phyloP scores from a whole-genome alignment of 2,888 invertebrate genomes.

The Callimorpha dominula region DNA sequence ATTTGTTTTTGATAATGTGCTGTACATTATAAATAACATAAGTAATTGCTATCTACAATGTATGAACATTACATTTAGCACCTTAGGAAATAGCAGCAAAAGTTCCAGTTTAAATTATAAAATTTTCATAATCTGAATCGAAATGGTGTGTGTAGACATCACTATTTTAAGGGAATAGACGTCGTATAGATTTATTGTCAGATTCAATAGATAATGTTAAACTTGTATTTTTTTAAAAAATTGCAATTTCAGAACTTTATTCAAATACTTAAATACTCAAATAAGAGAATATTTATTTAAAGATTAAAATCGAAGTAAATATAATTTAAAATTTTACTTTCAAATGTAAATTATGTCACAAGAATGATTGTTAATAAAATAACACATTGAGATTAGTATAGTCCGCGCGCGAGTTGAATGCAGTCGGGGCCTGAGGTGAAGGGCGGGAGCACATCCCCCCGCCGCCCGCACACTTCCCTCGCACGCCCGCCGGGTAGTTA shows the following conservation, averaged over 20 bases:
- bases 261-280: conserved; percentile 36
- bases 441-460: too few relatives aligned
- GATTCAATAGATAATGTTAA: conserved; percentile 42
- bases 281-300: conserved; percentile 8
- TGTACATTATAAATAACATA: neutral
- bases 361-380: neutral
- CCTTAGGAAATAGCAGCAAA: conserved; percentile 33
- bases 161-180: conserved; percentile 39
- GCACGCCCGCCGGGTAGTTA: too few relatives aligned
- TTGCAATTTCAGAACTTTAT: conserved; percentile 25
- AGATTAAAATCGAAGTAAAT: neutral
- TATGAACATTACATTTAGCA: conserved; percentile 30
- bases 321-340: neutral
- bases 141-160: conserved; percentile 41
- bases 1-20: neutral
- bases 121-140: conserved; percentile 30
- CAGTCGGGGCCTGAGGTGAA: too few relatives aligned
- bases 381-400: neutral
- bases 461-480: too few relatives aligned
- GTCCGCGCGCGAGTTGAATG: too few relatives aligned
- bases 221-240: conserved; percentile 20
- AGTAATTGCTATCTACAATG: conserved; percentile 1
- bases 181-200: conserved; percentile 49
- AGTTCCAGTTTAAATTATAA: conserved; percentile 33
- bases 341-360: neutral